These are phyloP conservation scores for Neopipo cinnamomea DNA, from an alignment of 2,113 vertebrate species.

Conservation along the genomic window DNA sequence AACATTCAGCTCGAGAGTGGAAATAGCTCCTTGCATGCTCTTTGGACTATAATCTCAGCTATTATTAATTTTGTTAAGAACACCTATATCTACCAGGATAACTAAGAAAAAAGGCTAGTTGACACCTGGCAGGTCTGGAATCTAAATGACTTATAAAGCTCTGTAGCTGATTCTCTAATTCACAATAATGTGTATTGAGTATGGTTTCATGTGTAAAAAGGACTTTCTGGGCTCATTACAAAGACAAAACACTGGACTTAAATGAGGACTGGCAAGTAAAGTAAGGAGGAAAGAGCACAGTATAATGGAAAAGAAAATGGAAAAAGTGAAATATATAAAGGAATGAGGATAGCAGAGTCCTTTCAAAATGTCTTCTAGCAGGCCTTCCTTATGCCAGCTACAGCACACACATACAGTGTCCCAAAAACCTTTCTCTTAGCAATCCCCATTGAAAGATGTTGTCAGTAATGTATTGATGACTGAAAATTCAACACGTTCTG, in stretches of 20 bases:
- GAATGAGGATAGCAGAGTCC: background rate
- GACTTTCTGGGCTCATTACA: background rate
- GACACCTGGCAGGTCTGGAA: background rate
- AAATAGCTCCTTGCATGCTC: background rate
- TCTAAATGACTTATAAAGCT: background rate
- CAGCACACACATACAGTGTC: background rate
- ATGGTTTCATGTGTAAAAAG: background rate
- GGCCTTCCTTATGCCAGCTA: background rate
- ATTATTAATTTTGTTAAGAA: background rate
- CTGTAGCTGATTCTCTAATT: background rate
- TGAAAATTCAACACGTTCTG: background rate
- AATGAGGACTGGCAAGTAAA: background rate
- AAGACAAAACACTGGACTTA: background rate
- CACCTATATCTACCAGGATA: background rate
- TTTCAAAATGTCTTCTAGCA: background rate
- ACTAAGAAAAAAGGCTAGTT: background rate
- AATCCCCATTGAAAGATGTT: background rate
- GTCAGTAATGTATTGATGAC: background rate
- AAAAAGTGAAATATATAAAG: background rate
- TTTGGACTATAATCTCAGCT: background rate
- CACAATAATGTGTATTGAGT: background rate
- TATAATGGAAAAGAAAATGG: background rate
- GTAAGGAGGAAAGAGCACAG: background rate
- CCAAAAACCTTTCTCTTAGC: background rate
- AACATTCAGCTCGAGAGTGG: background rate